phyloP scores from a whole-genome alignment of 2,888 invertebrate species.

The Drosophila koepferae region DNA sequence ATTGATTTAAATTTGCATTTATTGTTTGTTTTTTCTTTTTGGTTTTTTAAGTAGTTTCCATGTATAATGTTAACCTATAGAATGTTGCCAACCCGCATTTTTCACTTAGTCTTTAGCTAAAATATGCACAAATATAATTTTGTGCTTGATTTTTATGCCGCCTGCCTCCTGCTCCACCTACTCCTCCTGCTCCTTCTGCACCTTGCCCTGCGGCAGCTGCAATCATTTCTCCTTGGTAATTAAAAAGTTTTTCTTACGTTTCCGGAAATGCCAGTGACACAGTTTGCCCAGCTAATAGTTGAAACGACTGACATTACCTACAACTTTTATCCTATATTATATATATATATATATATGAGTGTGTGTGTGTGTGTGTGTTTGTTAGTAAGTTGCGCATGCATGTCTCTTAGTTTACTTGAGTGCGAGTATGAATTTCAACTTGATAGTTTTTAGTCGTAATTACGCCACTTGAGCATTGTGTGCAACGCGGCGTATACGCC shows the following conservation, averaged over 20 bases:
- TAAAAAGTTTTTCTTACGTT: conserved; percentile 56
- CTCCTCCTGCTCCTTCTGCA: neutral
- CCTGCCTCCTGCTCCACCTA: neutral
- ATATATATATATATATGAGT: neutral
- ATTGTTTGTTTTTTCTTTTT: conserved; percentile 2
- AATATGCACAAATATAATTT: conserved; percentile 22
- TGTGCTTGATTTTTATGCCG: neutral
- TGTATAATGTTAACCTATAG: conserved; percentile 71
- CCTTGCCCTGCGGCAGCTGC: conserved; percentile 31
- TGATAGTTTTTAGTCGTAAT: conserved; percentile 66
- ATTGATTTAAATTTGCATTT: conserved; percentile 40
- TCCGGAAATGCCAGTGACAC: conserved; percentile 53
- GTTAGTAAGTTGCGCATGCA: conserved; percentile 29
- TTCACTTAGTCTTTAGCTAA: conserved; percentile 53
- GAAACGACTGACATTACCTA: conserved; percentile 39
- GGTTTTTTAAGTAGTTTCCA: conserved; percentile 39
- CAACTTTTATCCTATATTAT: conserved; percentile 39
- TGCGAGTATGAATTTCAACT: conserved; percentile 79
- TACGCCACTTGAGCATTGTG: conserved; percentile 72
- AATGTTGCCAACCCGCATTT: conserved; percentile 70
- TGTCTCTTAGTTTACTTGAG: conserved; percentile 73
- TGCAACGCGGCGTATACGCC: conserved; percentile 60
- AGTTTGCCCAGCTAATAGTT: conserved; percentile 55
- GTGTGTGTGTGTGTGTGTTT: conserved; percentile 17
- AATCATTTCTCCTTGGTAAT: conserved; percentile 46